These are phyloP conservation scores for Notocelia uddmanniana DNA, from an alignment of 2,888 invertebrate genomes.

Conservation along the genomic window DNA sequence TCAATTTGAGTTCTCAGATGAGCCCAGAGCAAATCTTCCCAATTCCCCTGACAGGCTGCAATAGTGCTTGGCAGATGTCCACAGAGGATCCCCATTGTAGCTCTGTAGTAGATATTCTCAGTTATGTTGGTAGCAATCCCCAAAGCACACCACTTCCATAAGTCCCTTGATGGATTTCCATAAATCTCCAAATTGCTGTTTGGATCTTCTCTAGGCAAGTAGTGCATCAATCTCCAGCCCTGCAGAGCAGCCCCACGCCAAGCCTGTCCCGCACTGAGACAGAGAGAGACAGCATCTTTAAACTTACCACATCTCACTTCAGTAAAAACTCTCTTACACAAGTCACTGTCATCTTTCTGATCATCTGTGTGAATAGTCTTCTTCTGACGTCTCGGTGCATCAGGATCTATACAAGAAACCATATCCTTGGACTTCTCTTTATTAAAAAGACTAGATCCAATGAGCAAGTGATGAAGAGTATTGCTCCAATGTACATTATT, in stretches of 20 bases:
- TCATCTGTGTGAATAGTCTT: slow-evolving; percentile 94
- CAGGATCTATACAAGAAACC: slow-evolving; percentile 93
- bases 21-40: slow-evolving; percentile 97
- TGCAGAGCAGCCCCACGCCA: slow-evolving; percentile 96
- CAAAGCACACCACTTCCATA: slow-evolving; percentile 92
- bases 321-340: slow-evolving; percentile 87
- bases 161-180: slow-evolving; percentile 93
- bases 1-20: slow-evolving; percentile 93
- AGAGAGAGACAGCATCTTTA: slow-evolving; percentile 93
- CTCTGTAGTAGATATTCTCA: slow-evolving; percentile 85
- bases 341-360: slow-evolving; percentile 89
- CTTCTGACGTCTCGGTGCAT: slow-evolving; percentile 93
- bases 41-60: slow-evolving; percentile 90
- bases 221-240: slow-evolving; percentile 95
- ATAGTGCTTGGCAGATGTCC: slow-evolving; percentile 93
- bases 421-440: slow-evolving; percentile 76
- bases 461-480: slow-evolving; percentile 91
- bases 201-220: slow-evolving; percentile 89
- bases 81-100: slow-evolving; percentile 92
- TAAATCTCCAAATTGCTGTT: slow-evolving; percentile 86
- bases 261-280: slow-evolving; percentile 94
- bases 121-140: slow-evolving; percentile 85
- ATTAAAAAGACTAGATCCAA: slow-evolving; percentile 78
- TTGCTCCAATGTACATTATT: slow-evolving; percentile 95
- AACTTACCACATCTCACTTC: slow-evolving; percentile 95